phyloP scores from a whole-genome alignment of 2,113 vertebrate species.

The Alaudala cheleensis region DNA sequence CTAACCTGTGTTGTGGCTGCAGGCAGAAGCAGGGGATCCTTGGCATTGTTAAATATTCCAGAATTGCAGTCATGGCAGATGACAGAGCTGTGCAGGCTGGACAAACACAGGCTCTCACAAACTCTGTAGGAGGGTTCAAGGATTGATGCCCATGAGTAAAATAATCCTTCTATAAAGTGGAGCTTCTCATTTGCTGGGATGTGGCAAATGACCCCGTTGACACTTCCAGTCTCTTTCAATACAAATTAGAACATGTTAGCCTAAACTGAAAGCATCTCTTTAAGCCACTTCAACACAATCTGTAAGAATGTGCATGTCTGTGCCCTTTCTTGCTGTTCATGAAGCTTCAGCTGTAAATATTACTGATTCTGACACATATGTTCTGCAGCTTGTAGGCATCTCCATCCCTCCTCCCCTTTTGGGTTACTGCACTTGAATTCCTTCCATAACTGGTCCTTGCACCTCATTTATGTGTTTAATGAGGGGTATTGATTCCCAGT shows the following conservation, averaged over 20 bases:
- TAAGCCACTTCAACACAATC: conserved; percentile 47
- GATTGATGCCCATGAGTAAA: neutral
- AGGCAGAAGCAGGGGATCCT: neutral
- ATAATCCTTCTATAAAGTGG: neutral
- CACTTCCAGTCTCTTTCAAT: conserved; percentile 37
- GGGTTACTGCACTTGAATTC: conserved; percentile 7
- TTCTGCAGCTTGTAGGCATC: conserved; percentile 25
- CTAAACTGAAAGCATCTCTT: conserved; percentile 53
- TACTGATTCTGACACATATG: conserved; percentile 48
- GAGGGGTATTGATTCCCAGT: neutral
- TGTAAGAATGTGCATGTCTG: conserved; percentile 36
- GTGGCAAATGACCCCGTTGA: conserved; percentile 25
- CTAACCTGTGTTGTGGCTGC: neutral
- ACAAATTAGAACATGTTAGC: conserved; percentile 53
- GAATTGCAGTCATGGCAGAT: neutral
- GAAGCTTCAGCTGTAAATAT: conserved; percentile 39
- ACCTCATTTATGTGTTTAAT: neutral
- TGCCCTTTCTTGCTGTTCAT: conserved; percentile 46
- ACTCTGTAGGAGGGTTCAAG: neutral
- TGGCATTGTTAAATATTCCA: neutral
- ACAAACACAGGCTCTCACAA: neutral
- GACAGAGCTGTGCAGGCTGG: neutral
- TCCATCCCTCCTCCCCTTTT: neutral
- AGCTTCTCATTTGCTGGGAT: neutral
- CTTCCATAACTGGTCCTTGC: neutral